Evolutionary conservation across 2,113 vertebrate genomes (phyloP), one percentile per base, ranked within the genome.

Genomic region (Ammodytes dubius): DNA sequence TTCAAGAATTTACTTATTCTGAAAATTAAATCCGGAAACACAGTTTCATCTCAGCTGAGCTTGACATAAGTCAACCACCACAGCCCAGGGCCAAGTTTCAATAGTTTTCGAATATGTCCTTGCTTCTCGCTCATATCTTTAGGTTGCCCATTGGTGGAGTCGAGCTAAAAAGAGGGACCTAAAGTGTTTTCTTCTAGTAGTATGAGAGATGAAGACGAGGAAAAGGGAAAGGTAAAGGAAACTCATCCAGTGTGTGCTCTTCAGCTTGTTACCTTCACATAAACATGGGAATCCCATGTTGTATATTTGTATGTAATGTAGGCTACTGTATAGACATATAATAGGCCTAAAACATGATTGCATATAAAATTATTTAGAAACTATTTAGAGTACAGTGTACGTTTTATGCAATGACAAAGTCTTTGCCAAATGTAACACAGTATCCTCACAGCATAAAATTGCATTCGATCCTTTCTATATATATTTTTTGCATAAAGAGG

Each of bases 111-210:
- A 3, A 5, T 43, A 17, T 7, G 3, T 75, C 43, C 15, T 68
- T n/a, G 12, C 4, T 15, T 35, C 12, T 47, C 39, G 17, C 19
- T 77, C 1, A 13, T 53, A 70, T 54, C 37, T 35, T 73, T 11
- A 3, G 11, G 37, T 47, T 68, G 4, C 1, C 7, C 39, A 85
- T 83, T 87, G 71, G 71, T 60, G 6, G 0, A 71, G 46, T 39
- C 17, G 17, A 10, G 6, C 12, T 15, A 8, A 4, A 66, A 17
- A 83, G 88, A 15, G 2, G 82, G 35, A 4, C 6, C 56, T 61
- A 3, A 49, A 37, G 0, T 4, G 4, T 14, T 74, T 35, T 74
- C 17, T 49, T 79, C 83, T 78, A 77, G 73, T 80, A 40, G n/a
- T 2, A 40, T 2, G 58, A 70, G 9, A 77, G 11, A 43, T 70